Conservation (phyloP, 2,113 vertebrate genomes). For the Aphelocoma coerulescens region DNA sequence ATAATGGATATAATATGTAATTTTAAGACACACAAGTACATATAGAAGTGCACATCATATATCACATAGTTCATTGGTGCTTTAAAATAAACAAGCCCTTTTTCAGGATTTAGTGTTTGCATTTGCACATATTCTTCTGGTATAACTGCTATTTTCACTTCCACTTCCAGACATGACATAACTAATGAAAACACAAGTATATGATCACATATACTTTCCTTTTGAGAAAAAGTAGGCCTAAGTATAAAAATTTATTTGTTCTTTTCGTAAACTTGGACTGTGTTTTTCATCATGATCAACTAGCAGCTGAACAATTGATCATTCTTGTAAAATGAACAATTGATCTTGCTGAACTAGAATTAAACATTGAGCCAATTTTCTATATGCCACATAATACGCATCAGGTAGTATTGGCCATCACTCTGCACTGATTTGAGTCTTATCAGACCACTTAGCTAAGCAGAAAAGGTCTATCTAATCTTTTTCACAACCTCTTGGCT, state of each 20-base stretch:
- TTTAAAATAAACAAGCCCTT: neutral
- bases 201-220: neutral
- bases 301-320: neutral
- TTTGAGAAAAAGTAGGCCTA: neutral
- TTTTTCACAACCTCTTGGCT: neutral
- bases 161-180: neutral
- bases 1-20: neutral
- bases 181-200: neutral
- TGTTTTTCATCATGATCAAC: neutral
- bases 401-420: neutral
- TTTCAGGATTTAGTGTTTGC: neutral
- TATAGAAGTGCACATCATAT: neutral
- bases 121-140: neutral
- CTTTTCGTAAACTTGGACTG: neutral
- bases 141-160: neutral
- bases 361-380: neutral
- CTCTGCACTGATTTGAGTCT: neutral
- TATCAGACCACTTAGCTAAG: neutral
- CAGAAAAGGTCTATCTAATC: neutral
- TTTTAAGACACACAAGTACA: neutral
- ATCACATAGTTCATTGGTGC: neutral
- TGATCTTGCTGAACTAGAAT: neutral
- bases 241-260: neutral
- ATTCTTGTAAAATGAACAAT: neutral
- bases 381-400: neutral